Base-by-base conservation (phyloP, 2,888 invertebrate species). In the Opisthograptis luteolata region DNA sequence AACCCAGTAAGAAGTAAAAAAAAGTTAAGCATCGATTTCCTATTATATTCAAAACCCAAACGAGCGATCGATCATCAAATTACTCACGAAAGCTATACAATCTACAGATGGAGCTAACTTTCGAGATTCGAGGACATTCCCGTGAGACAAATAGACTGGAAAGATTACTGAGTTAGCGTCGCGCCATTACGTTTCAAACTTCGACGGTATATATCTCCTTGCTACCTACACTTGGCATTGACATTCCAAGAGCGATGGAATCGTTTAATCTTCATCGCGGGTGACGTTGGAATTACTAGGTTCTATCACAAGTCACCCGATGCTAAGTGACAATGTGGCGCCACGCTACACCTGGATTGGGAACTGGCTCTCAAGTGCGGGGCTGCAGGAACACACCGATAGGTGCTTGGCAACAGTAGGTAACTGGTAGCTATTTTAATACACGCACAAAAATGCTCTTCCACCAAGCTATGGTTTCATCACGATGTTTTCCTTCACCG, bases 111-210 rank as follows among this genome's bases (percentile, higher is more conserved):
- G 27, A 45, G 15, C 27, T 13, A 13, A 19, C 36, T 41, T 34
- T 13, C 13, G 22, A 10, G 25, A 8, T 10, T 22, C 15, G 20
- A 54, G 37, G 6, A 19, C 13, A 19, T 10, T 37, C 45, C 13
- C 24, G 35, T 30, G 39, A 25, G 40, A 31, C 51, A 69, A 79
- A 74, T 75, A 64, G 73, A 60, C 66, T 54, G 76, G 73, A 78
- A 80, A 80, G 79, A 81, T 82, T 73, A 76, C 39, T 52, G 65
- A 60, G 47, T 76, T 71, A 71, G 65, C 55, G 51, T 64, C 76
- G 68, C 65, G 41, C 69, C 79, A 79, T 80, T 79, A 66, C 66
- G 57, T 73, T 35, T 32, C 52, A 60, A 62, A 70, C 59, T 64
- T 50, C 41, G 49, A 34, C 59, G 61, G 58, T 66, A 66, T 60